phyloP scores from a whole-genome alignment of 2,888 invertebrate species.

The Coenonympha glycerion region DNA sequence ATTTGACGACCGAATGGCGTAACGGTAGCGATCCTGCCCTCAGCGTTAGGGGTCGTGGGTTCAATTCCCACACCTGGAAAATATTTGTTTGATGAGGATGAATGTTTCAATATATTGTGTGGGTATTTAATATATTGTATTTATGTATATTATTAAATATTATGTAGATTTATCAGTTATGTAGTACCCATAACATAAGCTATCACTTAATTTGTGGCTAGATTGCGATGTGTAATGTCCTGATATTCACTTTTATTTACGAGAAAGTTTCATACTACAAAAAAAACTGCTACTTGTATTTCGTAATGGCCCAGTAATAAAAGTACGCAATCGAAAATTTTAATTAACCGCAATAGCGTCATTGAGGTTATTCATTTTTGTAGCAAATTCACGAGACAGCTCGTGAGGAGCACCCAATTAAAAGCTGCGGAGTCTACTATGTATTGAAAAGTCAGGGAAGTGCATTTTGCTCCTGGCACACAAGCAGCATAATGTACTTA shows the following conservation, averaged over 20 bases:
- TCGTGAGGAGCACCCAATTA: slow-evolving; percentile 52
- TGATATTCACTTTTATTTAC: background rate
- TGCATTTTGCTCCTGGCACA: slow-evolving; percentile 27
- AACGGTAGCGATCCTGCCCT: too few species aligned
- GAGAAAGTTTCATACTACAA: background rate
- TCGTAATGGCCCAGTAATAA: slow-evolving; percentile 28
- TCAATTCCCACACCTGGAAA: too few species aligned
- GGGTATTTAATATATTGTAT: too few species aligned
- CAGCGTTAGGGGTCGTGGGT: too few species aligned
- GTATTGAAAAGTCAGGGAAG: slow-evolving; percentile 44
- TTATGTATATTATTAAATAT: too few species aligned
- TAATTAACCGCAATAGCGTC: slow-evolving; percentile 46
- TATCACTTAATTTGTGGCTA: too few species aligned
- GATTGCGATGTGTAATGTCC: too few species aligned
- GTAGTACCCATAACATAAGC: too few species aligned
- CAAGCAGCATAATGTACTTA: slow-evolving; percentile 21
- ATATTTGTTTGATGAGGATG: too few species aligned
- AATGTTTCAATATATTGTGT: too few species aligned
- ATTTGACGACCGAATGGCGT: too few species aligned
- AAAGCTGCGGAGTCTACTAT: slow-evolving; percentile 42
- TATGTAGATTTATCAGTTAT: too few species aligned
- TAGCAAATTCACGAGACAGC: slow-evolving; percentile 39
- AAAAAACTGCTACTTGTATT: background rate
- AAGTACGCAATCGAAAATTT: slow-evolving; percentile 39
- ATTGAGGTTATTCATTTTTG: slow-evolving; percentile 51